A percentile compares a stretch with the other conserved stretches of the same genome.
Conservation (phyloP, 2,797 vertebrate species). For the Tarsius wallacei region DNA sequence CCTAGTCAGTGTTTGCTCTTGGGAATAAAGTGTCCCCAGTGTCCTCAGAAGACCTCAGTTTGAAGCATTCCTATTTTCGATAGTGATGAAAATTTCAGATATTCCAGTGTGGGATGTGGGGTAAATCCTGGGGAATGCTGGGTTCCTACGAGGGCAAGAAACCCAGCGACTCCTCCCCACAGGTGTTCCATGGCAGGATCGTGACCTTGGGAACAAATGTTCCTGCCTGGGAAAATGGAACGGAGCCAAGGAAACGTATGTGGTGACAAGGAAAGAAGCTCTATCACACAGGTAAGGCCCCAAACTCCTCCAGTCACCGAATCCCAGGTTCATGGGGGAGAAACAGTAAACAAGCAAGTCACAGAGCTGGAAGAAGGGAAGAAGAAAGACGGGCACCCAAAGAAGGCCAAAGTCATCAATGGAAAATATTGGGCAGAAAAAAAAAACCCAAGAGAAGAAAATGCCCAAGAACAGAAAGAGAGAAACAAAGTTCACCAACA, state of each 20-base stretch:
- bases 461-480: not conserved
- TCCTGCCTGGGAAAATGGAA: not conserved
- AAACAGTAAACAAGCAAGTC: not conserved
- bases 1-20: constrained; percentile 11
- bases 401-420: not conserved
- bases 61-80: constrained; percentile 24
- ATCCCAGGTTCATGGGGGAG: not conserved
- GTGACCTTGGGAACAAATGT: too few relatives aligned
- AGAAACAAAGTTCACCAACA: not conserved
- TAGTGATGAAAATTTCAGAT: not conserved
- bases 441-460: not conserved
- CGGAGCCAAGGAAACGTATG: not conserved
- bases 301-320: not conserved
- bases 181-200: not conserved
- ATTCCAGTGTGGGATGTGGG: not conserved
- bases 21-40: constrained; percentile 54
- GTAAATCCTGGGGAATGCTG: not conserved
- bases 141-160: not conserved
- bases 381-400: not conserved
- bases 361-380: not conserved
- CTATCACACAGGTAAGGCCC: not conserved
- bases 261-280: not conserved
- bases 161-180: not conserved
- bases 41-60: constrained; percentile 59
- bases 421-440: not conserved